Percentiles rank a stretch among this genome's conserved stretches.
Evolutionary conservation across 2,113 vertebrate species (phyloP).

Genomic region (Ploceus nigricollis): DNA sequence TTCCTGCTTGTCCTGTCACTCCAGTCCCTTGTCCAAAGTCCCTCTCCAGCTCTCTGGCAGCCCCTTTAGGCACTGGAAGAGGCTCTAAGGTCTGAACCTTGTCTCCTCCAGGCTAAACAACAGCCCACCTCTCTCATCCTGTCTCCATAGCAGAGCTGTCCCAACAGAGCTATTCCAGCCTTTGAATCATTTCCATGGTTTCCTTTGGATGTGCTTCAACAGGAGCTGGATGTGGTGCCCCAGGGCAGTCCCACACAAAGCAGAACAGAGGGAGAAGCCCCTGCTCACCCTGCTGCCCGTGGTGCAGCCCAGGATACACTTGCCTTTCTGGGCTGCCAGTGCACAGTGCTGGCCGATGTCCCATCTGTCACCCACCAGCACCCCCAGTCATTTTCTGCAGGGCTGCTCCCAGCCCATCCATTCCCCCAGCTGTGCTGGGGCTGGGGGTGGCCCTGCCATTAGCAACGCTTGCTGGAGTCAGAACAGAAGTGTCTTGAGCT

Average conservation of each 20-base stretch:
- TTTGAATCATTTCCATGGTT: neutral
- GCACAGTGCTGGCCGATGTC: rapidly evolving
- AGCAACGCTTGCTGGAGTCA: neutral
- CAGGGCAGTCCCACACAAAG: neutral
- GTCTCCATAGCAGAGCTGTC: neutral
- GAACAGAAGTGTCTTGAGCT: neutral
- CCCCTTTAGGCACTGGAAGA: neutral
- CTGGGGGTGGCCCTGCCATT: neutral
- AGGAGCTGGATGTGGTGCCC: neutral
- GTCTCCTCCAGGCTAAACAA: neutral
- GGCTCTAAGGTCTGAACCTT: neutral
- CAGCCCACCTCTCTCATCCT: neutral
- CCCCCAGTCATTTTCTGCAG: rapidly evolving
- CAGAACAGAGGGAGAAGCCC: neutral
- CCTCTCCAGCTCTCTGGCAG: neutral
- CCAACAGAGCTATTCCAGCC: neutral
- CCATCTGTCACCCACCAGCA: neutral
- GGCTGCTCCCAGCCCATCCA: neutral
- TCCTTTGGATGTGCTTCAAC: neutral
- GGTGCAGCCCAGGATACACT: neutral
- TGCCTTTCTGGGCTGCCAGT: rapidly evolving
- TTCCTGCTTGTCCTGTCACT: neutral
- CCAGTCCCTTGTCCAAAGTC: neutral
- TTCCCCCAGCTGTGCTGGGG: neutral
- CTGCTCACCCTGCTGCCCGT: neutral